Evolutionary conservation across 2,888 invertebrate genomes (phyloP), one percentile per base, ranked within the genome.

Genomic region (Meiosimyza platycephala): DNA sequence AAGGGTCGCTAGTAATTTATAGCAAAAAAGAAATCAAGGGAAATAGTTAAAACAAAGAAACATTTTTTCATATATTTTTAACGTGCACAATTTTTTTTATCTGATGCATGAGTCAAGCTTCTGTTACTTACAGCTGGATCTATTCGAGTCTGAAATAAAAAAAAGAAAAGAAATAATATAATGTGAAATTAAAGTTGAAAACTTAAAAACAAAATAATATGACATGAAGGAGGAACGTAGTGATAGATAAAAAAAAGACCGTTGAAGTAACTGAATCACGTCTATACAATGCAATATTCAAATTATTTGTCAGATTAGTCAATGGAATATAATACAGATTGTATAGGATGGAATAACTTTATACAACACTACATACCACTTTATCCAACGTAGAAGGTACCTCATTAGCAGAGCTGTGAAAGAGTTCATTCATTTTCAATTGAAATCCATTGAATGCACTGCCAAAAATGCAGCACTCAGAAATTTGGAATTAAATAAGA

Each of bases 121-220:
- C 70, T 47, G 47, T 63, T 79, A 80, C 81, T 81, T 77, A 81
- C 81, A 78, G 75, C 79, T 81, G 72, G 77, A 77, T 76, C 76
- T 77, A 71, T 76, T 76, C 33, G 79, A 76, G 76, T 81, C 81
- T 81, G 79, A 76, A 81, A 80, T 72, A 74, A 62, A 79, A 77
- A 69, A 75, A 79, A 50, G 75, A 71, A 73, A 73, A 54, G 48
- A 69, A 48, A 57, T 69, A 9, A 47, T 59, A 54, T 59, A 50
- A 59, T 18, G 28, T 13, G 33, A 22, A 50, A 47, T 47, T 47
- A 40, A 48, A 5, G 3, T 12, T 47, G 3, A 63, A 63, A 48
- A 67, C n/a, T 15, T 28, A 65, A 55, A 55, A 54, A n/a, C 40
- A 3, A 18, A 47, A 62, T 1, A 16, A n/a, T 47, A 40, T 40